Evolutionary conservation across 35 echinoderm and acorn worm species (phyloP), one percentile per base, ranked within the genome.

Genomic region (Heliocidaris erythrogramma): DNA sequence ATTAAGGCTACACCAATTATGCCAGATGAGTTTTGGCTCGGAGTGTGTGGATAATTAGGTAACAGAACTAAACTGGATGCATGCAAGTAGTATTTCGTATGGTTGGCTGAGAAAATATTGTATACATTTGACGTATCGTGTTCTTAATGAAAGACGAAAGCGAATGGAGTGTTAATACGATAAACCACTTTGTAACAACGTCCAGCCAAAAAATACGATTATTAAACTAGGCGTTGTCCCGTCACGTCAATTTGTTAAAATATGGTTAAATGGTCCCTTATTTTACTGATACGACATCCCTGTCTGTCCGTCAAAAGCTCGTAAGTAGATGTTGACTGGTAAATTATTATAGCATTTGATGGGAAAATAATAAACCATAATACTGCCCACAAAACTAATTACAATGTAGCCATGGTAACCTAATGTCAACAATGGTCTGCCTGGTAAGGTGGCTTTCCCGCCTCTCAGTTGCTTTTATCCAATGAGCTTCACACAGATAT

Each of bases 181-280:
- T 78, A 78, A 78, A 78, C 65, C 65, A 78, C 65, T 78, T 78
- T 78, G 21, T 78, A 78, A 7, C 27, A 29, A 78, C 27, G 27
- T 78, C 65, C 14, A 78, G 65, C 65, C 65, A 78, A 78, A 78
- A 78, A 78, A 78, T 78, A 78, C 27, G 61, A 71, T 78, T 78
- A 78, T n/a, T n/a, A n/a, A n/a, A 78, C 65, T 78, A 21, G 65
- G 65, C 65, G 65, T 78, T 78, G 21, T 78, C 65, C 35, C 21
- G 65, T 78, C 65, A 78, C 6, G 5, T 78, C 65, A n/a, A 27
- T 42, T 3, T 42, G 17, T 78, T n/a, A 27, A 12, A 78, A n/a
- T 42, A 42, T 42, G 35, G 35, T 78, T n/a, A 8, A 27, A 71
- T 27, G 65, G 65, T 27, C 65, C 17, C 5, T 78, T n/a, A n/a